Evolutionary conservation across 2,888 invertebrate genomes (phyloP).

Genomic region (Trisateles emortualis): DNA sequence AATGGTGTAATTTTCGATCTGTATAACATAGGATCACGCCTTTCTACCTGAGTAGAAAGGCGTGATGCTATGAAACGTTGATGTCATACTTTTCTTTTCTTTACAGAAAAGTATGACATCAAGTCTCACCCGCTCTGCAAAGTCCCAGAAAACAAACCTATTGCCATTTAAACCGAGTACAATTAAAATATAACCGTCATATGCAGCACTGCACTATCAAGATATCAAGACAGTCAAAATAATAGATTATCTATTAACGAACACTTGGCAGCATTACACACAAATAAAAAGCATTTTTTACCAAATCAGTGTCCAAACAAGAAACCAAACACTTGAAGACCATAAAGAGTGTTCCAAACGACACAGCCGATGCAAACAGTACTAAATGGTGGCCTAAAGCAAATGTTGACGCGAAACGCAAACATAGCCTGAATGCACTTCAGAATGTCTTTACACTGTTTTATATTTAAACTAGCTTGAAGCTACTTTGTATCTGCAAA

Average conservation of each 20-base stretch:
- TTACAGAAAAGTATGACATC: too few species aligned
- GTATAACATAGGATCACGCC: too few species aligned
- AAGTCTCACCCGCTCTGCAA: too few species aligned
- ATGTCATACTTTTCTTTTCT: too few species aligned
- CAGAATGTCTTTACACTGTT: conserved; percentile 42
- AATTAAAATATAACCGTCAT: too few species aligned
- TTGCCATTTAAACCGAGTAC: too few species aligned
- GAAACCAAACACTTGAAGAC: conserved; percentile 34
- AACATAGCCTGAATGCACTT: conserved; percentile 41
- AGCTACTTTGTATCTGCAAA: conserved; percentile 44
- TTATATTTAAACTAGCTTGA: conserved; percentile 43
- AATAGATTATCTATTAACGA: neutral
- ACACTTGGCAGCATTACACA: neutral
- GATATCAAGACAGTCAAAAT: too few species aligned
- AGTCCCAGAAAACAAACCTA: too few species aligned
- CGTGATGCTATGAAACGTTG: too few species aligned
- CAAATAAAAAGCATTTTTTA: conserved; percentile 7
- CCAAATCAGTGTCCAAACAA: conserved; percentile 36
- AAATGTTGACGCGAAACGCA: conserved; percentile 43
- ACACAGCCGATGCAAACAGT: conserved; percentile 34
- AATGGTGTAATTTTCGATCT: too few species aligned
- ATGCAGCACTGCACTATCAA: too few species aligned
- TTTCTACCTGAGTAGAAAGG: too few species aligned
- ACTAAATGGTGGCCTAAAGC: conserved; percentile 41
- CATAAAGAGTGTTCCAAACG: conserved; percentile 42